Evolutionary conservation across 2,113 vertebrate genomes (phyloP), one percentile per base, ranked within the genome.

Genomic region (Protomyctophum bolini): DNA sequence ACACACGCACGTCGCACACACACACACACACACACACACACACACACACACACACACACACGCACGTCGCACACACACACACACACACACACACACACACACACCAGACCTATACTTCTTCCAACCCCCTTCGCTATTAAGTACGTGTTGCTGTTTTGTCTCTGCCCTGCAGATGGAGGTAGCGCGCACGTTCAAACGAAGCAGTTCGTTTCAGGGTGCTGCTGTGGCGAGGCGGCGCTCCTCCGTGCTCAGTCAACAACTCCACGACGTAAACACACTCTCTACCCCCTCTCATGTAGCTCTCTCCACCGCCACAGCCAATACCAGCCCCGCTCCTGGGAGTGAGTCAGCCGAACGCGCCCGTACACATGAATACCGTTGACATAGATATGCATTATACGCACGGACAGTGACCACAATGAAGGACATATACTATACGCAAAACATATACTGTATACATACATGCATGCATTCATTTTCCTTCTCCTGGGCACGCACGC

Each of bases 101-200:
- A 8, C n/a, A 21, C 76, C 79, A 75, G 80, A 61, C 73, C 15
- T 6, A 60, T 6, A 60, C 58, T 68, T 28, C n/a, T 45, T 52
- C 58, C 78, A 81, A 69, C 75, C 73, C 68, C 75, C 73, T 66
- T 86, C 76, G 87, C 81, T 92, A n/a, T n/a, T n/a, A n/a, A n/a
- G n/a, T n/a, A 84, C 92, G 90, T 93, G 88, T 88, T 93, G 87
- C 92, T 91, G 89, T 92, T 92, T 91, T 94, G 90, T 94, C 91
- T 96, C 92, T 95, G 94, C 95, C 95, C 96, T 94, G 92, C 94
- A 96, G 96, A 97, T 97, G 96, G 96, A 96, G 95, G 96, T 97
- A 97, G 96, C 96, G 94, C 96, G 95, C 94, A 96, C 95, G 79
- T 97, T 97, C 96, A 97, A 97, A 95, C 95, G 96, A 93, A 97